Conservation (phyloP, 2,888 invertebrate species). For the Petrophora chlorosata region DNA sequence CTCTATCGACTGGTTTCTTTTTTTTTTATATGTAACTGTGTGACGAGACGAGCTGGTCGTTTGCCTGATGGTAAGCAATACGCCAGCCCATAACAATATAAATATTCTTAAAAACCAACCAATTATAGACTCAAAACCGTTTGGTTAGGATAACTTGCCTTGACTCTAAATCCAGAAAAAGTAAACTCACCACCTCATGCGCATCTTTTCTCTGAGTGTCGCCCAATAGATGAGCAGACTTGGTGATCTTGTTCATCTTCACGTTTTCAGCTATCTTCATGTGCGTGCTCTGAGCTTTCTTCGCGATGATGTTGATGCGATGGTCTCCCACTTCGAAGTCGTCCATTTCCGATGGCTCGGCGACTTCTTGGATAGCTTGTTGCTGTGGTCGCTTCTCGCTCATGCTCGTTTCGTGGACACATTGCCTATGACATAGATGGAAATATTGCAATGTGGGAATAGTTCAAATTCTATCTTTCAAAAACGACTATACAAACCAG, state of each 20-base stretch:
- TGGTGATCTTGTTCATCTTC: slow-evolving; percentile 64
- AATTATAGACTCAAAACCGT: no score
- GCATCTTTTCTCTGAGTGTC: slow-evolving; percentile 46
- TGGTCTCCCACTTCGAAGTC: slow-evolving; percentile 42
- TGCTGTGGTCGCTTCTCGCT: slow-evolving; percentile 30
- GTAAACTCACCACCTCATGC: slow-evolving; percentile 52
- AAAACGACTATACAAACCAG: neutral
- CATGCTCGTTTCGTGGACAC: slow-evolving; percentile 35
- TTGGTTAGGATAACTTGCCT: no score
- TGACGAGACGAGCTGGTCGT: no score
- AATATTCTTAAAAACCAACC: no score
- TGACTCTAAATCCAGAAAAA: no score
- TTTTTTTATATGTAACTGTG: no score
- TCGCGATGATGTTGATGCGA: slow-evolving; percentile 56
- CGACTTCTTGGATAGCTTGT: slow-evolving; percentile 35
- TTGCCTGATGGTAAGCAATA: no score
- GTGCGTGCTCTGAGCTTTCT: slow-evolving; percentile 72
- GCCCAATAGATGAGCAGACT: slow-evolving; percentile 71
- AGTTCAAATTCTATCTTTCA: no score
- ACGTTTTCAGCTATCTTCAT: slow-evolving; percentile 49
- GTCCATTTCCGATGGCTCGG: slow-evolving; percentile 42
- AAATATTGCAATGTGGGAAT: no score
- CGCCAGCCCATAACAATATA: no score
- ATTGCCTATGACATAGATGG: slow-evolving; percentile 42
- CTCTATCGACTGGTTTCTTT: no score